A percentile compares a stretch with the other conserved stretches of the same genome.
phyloP scores from a whole-genome alignment of 1,140 invertebrate genomes.

The Nixonia krombeini region DNA sequence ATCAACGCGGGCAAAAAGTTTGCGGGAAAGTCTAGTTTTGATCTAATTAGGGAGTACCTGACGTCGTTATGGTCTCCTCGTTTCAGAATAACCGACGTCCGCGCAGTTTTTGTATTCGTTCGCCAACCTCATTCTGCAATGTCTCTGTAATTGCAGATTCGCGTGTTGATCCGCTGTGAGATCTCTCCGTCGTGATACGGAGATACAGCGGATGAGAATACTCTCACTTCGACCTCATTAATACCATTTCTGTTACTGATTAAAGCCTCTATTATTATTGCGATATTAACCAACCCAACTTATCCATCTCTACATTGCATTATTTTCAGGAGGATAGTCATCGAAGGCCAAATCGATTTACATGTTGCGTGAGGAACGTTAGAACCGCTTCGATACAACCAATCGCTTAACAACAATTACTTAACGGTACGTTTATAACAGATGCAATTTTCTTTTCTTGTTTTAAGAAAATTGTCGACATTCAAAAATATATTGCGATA shows the following conservation, averaged over 20 bases:
- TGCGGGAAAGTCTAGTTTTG: slow-evolving; percentile 1
- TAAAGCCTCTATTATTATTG: too few species aligned
- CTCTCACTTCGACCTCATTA: not conserved
- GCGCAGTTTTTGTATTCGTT: slow-evolving; percentile 3
- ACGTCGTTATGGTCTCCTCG: slow-evolving; percentile 4
- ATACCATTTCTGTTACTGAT: not conserved
- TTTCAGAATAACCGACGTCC: slow-evolving; percentile 3
- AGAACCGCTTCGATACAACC: too few species aligned
- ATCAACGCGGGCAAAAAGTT: not conserved
- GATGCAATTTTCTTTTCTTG: too few species aligned
- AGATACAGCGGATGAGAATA: not conserved
- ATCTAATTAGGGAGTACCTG: slow-evolving; percentile 11
- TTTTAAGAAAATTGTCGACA: too few species aligned
- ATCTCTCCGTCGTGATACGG: not conserved
- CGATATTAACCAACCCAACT: too few species aligned
- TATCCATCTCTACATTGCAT: too few species aligned
- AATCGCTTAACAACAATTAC: too few species aligned
- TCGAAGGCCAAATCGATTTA: too few species aligned
- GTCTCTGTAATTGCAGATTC: slow-evolving; percentile 29
- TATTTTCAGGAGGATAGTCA: too few species aligned
- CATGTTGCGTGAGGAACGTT: too few species aligned
- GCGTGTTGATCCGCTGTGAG: slow-evolving; percentile 16
- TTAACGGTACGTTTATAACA: too few species aligned
- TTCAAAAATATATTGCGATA: too few species aligned
- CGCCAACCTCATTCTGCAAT: slow-evolving; percentile 6